These are phyloP conservation scores for Vidua macroura DNA, from an alignment of 2,113 vertebrate species.

Conservation along the genomic window DNA sequence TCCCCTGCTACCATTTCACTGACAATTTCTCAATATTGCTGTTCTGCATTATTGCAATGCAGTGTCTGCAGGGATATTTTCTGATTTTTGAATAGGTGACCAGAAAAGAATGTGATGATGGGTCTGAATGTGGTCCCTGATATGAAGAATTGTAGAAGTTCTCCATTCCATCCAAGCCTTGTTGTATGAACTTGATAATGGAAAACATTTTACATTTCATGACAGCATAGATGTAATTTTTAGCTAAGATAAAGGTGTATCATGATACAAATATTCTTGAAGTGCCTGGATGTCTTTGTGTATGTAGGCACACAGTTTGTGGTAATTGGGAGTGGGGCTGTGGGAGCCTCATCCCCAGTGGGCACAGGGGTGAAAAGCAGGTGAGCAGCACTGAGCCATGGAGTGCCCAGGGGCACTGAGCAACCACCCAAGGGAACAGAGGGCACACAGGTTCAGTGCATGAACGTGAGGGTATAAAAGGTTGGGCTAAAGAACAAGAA, in stretches of 20 bases:
- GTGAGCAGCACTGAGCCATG: not conserved
- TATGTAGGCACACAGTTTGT: not conserved
- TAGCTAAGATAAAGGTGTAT: not conserved
- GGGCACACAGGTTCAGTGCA: not conserved
- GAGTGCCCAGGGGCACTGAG: not conserved
- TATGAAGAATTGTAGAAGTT: not conserved
- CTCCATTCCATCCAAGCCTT: not conserved
- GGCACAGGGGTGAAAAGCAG: not conserved
- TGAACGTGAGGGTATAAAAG: not conserved
- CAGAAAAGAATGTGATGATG: not conserved
- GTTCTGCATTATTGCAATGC: not conserved
- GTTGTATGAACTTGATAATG: not conserved
- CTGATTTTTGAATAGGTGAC: not conserved
- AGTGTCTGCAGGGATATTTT: not conserved
- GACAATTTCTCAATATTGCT: not conserved
- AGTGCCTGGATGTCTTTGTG: not conserved
- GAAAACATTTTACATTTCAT: not conserved
- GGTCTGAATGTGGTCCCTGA: not conserved
- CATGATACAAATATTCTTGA: not conserved
- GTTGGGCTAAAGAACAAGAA: not conserved
- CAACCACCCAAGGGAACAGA: not conserved
- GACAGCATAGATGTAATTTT: not conserved
- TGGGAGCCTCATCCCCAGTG: not conserved
- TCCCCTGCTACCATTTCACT: not conserved
- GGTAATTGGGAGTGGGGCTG: not conserved